phyloP scores from a whole-genome alignment of 2,113 vertebrate genomes.

The Neogobius melanostomus region DNA sequence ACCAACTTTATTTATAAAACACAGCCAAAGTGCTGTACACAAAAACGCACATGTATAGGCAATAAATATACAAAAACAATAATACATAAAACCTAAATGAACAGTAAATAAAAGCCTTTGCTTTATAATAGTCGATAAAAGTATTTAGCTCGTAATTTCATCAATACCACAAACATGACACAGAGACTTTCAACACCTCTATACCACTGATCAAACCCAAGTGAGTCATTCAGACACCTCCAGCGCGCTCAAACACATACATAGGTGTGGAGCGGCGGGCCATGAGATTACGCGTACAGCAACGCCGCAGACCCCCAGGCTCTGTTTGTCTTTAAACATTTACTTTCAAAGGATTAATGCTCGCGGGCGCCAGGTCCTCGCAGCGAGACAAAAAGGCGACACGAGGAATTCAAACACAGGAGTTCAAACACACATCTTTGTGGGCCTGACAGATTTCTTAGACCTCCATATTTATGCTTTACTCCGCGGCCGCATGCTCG shows the following conservation, averaged over 20 bases:
- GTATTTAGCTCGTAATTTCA: background rate
- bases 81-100: too few relatives aligned
- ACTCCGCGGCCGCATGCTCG: constrained; percentile 45
- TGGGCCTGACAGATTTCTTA: constrained; percentile 69
- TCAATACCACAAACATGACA: constrained; percentile 28
- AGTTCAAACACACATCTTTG: constrained; percentile 73
- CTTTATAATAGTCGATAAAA: constrained; percentile 5
- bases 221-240: constrained; percentile 55
- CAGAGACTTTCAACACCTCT: background rate
- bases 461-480: constrained; percentile 60
- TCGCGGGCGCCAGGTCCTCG: constrained; percentile 78
- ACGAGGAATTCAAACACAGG: constrained; percentile 76
- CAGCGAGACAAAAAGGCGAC: constrained; percentile 90
- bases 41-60: too few relatives aligned
- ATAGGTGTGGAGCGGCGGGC: constrained; percentile 57
- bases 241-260: constrained; percentile 37
- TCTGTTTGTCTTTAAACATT: constrained; percentile 92
- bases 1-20: too few relatives aligned
- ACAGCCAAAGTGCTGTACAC: too few relatives aligned
- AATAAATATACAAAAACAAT: too few relatives aligned
- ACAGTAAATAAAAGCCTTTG: too few relatives aligned
- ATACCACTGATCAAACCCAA: constrained; percentile 56
- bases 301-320: constrained; percentile 71
- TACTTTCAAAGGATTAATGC: constrained; percentile 88
- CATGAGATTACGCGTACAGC: constrained; percentile 53